Base-by-base conservation (phyloP, 1,140 invertebrate species). In the Bathynomus jamesi region DNA sequence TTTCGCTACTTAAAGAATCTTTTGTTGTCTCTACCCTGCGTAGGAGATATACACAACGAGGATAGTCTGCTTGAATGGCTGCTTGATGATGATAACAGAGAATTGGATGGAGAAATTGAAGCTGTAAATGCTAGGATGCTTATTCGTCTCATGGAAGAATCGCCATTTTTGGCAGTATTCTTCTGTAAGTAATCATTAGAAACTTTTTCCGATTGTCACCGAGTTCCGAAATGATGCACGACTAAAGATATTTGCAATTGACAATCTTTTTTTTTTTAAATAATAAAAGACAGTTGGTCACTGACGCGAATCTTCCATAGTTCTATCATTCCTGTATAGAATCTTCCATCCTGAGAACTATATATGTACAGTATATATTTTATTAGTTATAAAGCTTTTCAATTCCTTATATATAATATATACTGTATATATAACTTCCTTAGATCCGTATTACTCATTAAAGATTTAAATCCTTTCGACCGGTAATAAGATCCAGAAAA, bases 51-150 rank as follows among this genome's bases (percentile, higher is more conserved):
- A 24, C 91, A 94, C 83, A 94, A 94, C 80, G 92, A 94, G 83
- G 89, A 93, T 71, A 77, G 70, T 71, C 91, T 95, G 10, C 83
- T 95, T 40, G 93, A 96, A 82, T 96, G 94, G 94, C 82, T 96
- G 0, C 91, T 93, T 71, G 94, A 96, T 81, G 94, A 96, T 81
- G 93, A 96, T 73, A 96, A 95, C 82, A 86, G 94, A 17, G 94
- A 96, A 84, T 80, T 96, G 72, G 92, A 92, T 13, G 94, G 96
- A 84, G 94, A 96, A 85, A 97, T 96, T 78, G 94, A 96, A 78
- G 79, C 90, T 61, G 92, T 96, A 1, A 96, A 96, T 81, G 89
- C 89, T 68, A 86, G 91, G 78, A 96, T 96, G 94, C 83, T 96
- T 68, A 90, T 93, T 76, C 87, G 92, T 79, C 85, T 96, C 27